Conservation (phyloP, 1,140 invertebrate species). For the Zaprionus inermis region DNA sequence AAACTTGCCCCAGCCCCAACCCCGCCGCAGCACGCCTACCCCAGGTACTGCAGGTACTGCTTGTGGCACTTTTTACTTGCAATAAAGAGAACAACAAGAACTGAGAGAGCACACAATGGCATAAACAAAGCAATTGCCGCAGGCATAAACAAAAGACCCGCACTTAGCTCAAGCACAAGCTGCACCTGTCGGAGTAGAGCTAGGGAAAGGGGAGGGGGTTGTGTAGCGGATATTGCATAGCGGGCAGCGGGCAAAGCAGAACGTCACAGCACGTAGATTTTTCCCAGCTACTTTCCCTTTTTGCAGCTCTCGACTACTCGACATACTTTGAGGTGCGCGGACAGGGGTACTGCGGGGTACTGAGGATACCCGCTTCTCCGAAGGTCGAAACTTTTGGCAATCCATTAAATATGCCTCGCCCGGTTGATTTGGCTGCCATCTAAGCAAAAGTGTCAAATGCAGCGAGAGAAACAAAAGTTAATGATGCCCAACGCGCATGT, state of each 20-base stretch:
- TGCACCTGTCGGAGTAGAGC: conserved; percentile 14
- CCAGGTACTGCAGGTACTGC: conserved; percentile 27
- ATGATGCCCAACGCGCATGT: conserved; percentile 73
- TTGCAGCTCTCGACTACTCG: conserved; percentile 5
- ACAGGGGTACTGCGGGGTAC: neutral
- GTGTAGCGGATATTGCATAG: no score
- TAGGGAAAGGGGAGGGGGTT: neutral
- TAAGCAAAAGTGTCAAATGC: conserved; percentile 42
- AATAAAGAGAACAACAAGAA: conserved; percentile 54
- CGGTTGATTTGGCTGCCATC: conserved; percentile 2
- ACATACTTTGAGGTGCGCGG: conserved; percentile 14
- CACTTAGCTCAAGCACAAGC: conserved; percentile 25
- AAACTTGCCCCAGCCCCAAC: conserved; percentile 5
- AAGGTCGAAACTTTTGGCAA: conserved; percentile 51
- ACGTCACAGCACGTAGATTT: conserved; percentile 26
- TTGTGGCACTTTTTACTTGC: conserved; percentile 73
- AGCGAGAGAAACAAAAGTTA: conserved; percentile 50
- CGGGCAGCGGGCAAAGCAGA: neutral
- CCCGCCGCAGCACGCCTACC: neutral
- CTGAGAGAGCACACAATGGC: conserved; percentile 28
- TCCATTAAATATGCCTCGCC: conserved; percentile 66
- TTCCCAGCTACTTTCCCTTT: conserved; percentile 11
- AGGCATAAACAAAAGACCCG: conserved; percentile 63
- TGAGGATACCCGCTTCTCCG: no score
- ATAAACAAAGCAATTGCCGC: conserved; percentile 66